Evolutionary conservation across 1,140 invertebrate species (phyloP).

Genomic region (Carcinoscorpius rotundicauda): DNA sequence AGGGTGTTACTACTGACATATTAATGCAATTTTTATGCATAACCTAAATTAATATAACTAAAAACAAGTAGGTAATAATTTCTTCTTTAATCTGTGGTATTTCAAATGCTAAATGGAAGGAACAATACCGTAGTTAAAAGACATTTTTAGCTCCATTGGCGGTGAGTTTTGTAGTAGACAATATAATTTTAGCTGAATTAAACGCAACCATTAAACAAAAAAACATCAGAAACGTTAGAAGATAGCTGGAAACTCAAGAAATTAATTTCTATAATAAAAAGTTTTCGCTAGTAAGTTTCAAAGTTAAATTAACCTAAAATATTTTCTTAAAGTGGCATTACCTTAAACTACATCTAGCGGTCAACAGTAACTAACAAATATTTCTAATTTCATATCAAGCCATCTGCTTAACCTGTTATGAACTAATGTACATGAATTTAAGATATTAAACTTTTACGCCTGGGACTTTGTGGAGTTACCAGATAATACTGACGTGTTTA

Average conservation of each 20-base stretch:
- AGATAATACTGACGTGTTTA: conserved; percentile 9
- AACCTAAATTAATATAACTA: no score
- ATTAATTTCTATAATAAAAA: conserved; percentile 4
- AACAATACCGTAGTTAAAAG: conserved; percentile 8
- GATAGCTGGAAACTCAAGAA: conserved; percentile 2
- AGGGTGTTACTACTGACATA: no score
- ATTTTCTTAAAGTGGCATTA: neutral
- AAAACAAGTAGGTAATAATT: no score
- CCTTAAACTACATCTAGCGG: no score
- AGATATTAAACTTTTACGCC: conserved; percentile 5
- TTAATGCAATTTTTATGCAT: no score
- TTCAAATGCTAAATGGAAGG: neutral
- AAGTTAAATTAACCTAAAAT: neutral
- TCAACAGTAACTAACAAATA: neutral
- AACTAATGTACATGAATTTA: conserved; percentile 10
- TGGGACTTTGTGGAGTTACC: conserved; percentile 5
- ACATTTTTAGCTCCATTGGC: conserved; percentile 6
- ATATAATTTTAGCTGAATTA: conserved; percentile 5
- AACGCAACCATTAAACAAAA: conserved; percentile 3
- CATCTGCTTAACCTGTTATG: conserved; percentile 13
- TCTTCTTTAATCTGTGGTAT: no score
- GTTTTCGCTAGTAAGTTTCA: conserved; percentile 12
- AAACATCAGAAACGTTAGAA: conserved; percentile 1
- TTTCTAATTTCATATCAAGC: conserved; percentile 9
- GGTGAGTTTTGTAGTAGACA: conserved; percentile 3